Evolutionary conservation across 2,888 invertebrate species (phyloP).

Genomic region (Formica aserva): DNA sequence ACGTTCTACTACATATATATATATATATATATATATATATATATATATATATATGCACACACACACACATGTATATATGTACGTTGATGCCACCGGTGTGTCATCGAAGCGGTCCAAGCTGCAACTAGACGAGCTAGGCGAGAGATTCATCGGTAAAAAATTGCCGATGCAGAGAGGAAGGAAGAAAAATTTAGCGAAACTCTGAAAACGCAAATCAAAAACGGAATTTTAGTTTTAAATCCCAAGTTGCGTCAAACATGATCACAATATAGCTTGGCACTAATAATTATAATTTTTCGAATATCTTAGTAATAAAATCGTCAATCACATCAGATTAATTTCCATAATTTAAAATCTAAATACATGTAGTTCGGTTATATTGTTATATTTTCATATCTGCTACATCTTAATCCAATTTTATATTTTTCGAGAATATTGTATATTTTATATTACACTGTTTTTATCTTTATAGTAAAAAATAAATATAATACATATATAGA

Average conservation of each 20-base stretch:
- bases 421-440: not conserved
- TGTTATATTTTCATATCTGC: not conserved
- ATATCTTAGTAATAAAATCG: not conserved
- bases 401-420: not conserved
- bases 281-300: not conserved
- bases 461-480: not conserved
- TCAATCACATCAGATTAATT: not conserved
- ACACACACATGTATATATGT: slow-evolving; percentile 23
- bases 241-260: not conserved
- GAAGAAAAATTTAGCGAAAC: slow-evolving; percentile 4
- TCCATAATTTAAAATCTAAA: slow-evolving; percentile 3
- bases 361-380: not conserved
- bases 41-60: slow-evolving; percentile 12
- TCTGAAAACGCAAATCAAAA: slow-evolving; percentile 18
- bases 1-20: slow-evolving; percentile 1
- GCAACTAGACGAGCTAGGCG: slow-evolving; percentile 64
- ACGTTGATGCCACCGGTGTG: slow-evolving; percentile 59
- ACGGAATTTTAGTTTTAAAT: slow-evolving; percentile 5
- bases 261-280: not conserved
- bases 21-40: not conserved
- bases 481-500: not conserved
- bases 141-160: slow-evolving; percentile 39
- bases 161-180: not conserved
- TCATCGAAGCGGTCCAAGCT: slow-evolving; percentile 70
- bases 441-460: not conserved